Evolutionary conservation across 2,888 invertebrate genomes (phyloP).

Genomic region (Meandrusa payeni): DNA sequence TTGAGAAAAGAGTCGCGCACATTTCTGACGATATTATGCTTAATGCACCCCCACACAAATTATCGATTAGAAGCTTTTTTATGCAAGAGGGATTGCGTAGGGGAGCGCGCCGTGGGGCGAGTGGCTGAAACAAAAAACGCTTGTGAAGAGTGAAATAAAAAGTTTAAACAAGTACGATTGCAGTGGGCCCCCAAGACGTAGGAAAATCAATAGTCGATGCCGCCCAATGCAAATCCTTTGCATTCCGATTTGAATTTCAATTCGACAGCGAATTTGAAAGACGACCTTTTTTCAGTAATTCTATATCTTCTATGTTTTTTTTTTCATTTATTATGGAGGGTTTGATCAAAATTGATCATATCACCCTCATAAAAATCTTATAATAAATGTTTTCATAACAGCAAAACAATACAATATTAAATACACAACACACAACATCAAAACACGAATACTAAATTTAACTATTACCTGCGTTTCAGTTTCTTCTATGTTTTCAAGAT

Average conservation of each 20-base stretch:
- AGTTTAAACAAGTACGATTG: constrained; percentile 79
- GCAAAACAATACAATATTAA: too few relatives aligned
- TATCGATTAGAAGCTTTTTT: constrained; percentile 82
- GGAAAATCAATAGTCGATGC: constrained; percentile 77
- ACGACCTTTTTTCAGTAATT: constrained; percentile 53
- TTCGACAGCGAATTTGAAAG: constrained; percentile 57
- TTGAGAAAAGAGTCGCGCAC: constrained; percentile 72
- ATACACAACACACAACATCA: too few relatives aligned
- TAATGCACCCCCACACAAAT: constrained; percentile 82
- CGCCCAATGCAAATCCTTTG: constrained; percentile 74
- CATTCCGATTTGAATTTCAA: constrained; percentile 75
- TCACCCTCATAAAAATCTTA: too few relatives aligned
- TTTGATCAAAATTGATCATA: too few relatives aligned
- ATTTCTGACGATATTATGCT: constrained; percentile 72
- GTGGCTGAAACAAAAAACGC: constrained; percentile 79
- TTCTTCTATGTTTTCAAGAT: too few relatives aligned
- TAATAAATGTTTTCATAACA: too few relatives aligned
- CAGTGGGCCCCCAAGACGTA: constrained; percentile 73
- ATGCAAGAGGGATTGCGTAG: constrained; percentile 78
- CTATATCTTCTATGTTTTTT: too few relatives aligned
- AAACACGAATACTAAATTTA: too few relatives aligned
- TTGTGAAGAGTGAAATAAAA: constrained; percentile 80
- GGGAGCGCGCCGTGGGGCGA: constrained; percentile 70
- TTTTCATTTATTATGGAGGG: too few relatives aligned
- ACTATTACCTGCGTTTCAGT: too few relatives aligned